phyloP scores from a whole-genome alignment of 2,888 invertebrate genomes.

The Diabrotica balteata region DNA sequence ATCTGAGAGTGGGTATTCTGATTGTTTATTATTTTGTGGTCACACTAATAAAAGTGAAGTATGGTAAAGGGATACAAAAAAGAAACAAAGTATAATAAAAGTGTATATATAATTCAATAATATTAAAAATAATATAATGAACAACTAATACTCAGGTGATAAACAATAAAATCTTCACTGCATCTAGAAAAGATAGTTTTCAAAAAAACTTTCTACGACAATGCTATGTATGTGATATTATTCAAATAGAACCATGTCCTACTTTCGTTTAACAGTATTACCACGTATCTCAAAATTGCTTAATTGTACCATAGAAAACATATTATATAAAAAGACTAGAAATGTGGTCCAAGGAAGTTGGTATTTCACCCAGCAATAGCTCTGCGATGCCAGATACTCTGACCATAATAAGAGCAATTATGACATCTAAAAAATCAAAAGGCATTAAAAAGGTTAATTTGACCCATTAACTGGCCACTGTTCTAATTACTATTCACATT shows the following conservation, averaged over 20 bases:
- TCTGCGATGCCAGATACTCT: too few species aligned
- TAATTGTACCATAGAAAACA: constrained; percentile 11
- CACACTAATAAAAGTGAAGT: too few species aligned
- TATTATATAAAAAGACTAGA: constrained; percentile 2
- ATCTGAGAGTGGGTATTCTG: too few species aligned
- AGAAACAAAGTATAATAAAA: constrained; percentile 7
- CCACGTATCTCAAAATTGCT: constrained; percentile 8
- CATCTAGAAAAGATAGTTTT: constrained; percentile 1
- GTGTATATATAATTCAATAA: constrained; percentile 18
- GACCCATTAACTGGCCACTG: too few species aligned
- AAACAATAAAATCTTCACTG: constrained; percentile 13
- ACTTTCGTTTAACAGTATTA: neutral
- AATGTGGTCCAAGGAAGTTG: too few species aligned
- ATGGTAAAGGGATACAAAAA: neutral
- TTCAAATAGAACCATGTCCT: constrained; percentile 4
- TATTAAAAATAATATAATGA: constrained; percentile 18
- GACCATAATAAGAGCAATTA: too few species aligned
- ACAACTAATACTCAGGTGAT: constrained; percentile 16
- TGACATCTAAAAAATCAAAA: too few species aligned
- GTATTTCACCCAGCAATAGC: too few species aligned
- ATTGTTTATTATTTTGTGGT: too few species aligned
- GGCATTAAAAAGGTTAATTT: too few species aligned
- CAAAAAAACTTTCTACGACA: constrained; percentile 1
- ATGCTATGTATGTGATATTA: neutral
- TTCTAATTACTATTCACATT: too few species aligned